A percentile compares a stretch with the other conserved stretches of the same genome.
Evolutionary conservation across 2,113 vertebrate genomes (phyloP).

Genomic region (Phrynocephalus versicolor): DNA sequence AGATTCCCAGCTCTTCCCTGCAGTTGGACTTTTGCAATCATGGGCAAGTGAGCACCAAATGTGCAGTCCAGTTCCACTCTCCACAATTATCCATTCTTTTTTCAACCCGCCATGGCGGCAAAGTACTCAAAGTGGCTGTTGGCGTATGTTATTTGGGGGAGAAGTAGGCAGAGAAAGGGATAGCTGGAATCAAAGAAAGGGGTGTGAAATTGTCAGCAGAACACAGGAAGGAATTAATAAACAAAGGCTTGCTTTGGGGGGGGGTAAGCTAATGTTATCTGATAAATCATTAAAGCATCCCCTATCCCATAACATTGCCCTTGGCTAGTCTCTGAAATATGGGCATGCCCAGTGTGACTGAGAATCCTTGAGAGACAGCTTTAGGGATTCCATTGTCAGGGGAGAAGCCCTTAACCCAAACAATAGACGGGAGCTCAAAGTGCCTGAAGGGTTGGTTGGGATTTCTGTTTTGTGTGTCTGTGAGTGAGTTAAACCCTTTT

Average conservation of each 20-base stretch:
- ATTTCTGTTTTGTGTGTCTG: constrained; percentile 45
- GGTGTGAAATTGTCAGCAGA: background rate
- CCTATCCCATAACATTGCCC: constrained; percentile 3
- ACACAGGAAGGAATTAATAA: constrained; percentile 26
- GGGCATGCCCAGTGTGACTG: background rate
- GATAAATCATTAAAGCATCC: constrained; percentile 31
- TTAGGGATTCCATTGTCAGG: constrained; percentile 52
- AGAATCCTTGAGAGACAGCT: constrained; percentile 19
- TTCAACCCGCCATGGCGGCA: background rate
- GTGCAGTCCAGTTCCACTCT: background rate
- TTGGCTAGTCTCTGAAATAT: constrained; percentile 16
- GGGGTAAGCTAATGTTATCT: constrained; percentile 31
- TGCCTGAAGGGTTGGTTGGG: constrained; percentile 48
- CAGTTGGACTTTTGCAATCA: background rate
- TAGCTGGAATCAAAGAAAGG: background rate
- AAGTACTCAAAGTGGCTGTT: too few species aligned
- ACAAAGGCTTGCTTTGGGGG: background rate
- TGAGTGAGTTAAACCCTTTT: background rate
- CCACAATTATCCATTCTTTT: background rate
- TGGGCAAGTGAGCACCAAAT: background rate
- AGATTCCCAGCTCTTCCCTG: background rate
- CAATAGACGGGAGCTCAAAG: constrained; percentile 37
- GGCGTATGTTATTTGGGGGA: background rate
- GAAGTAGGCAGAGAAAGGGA: background rate
- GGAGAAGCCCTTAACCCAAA: constrained; percentile 41